Base-by-base conservation (phyloP, 2,888 invertebrate genomes). In the Xylocampa areola region DNA sequence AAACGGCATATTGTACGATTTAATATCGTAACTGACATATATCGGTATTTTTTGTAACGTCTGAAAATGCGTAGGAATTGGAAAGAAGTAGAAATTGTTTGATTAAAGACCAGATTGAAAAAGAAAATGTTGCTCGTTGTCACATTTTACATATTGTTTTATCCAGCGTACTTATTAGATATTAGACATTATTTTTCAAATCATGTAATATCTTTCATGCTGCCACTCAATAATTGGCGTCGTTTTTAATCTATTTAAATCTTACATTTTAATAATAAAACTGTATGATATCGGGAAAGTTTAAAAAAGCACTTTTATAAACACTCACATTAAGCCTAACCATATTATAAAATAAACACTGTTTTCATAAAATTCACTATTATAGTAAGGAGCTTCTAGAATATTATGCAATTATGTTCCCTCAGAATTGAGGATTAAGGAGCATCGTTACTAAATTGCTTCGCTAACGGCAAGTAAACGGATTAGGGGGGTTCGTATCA, bases 381-480 rank as follows among this genome's bases (percentile, higher is more conserved):
- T 35, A 51, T 16, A 37, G 40, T 52, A 32, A 39, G n/a, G 35
- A 54, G 45, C 29, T 48, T 45, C 41, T 30, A 73, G 65, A 44
- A 61, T 69, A 67, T 51, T 51, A 59, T 55, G 50, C 57, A 61
- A 70, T 67, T 58, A 59, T 54, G 50, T 52, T 48, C 43, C 60
- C 43, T 58, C 52, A 65, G 48, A 63, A 51, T 48, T 29, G 44
- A 51, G 58, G 73, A 63, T 72, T 72, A 54, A 61, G 53, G 58
- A 66, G 54, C 54, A 53, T 68, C 48, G 48, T 52, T 54, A 68
- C 52, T 73, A 75, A 68, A 73, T 73, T 73, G 63, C 73, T 68
- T 72, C 32, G 57, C 68, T 65, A 68, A 72, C 57, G 58, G 64
- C 72, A 59, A 75, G 68, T 73, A 63, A 71, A 65, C 58, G 73